Conservation (phyloP, 2,797 vertebrate species). For the Psittacula echo region DNA sequence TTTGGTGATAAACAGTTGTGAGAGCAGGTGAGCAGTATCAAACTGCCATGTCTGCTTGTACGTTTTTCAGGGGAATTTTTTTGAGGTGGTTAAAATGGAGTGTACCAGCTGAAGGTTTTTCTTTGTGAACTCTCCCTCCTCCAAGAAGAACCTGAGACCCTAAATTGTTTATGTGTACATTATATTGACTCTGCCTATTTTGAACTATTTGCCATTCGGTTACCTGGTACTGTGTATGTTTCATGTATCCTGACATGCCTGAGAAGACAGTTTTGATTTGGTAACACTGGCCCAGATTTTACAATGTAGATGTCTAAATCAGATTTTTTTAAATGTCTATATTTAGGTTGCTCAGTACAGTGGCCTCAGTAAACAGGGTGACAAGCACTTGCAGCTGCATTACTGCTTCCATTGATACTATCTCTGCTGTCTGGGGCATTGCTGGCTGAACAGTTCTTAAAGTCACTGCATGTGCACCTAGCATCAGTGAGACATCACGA, state of each 20-base stretch:
- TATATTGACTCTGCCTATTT: background rate
- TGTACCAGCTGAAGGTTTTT: background rate
- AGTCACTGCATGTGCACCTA: background rate
- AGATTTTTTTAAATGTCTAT: background rate
- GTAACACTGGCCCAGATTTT: background rate
- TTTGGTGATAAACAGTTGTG: background rate
- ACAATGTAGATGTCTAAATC: background rate
- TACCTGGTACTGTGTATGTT: background rate
- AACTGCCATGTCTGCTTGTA: background rate
- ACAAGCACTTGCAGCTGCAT: background rate
- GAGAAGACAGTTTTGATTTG: background rate
- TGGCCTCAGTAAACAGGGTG: background rate
- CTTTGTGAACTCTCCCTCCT: background rate
- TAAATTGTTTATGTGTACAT: rapidly evolving
- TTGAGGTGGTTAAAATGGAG: background rate
- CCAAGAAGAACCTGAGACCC: background rate
- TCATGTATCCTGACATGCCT: background rate
- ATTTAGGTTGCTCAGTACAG: background rate
- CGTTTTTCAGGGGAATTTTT: background rate
- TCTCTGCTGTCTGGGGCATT: background rate
- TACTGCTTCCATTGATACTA: background rate
- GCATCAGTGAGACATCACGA: background rate
- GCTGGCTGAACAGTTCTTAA: background rate
- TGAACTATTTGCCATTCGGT: background rate
- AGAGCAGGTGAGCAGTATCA: background rate